phyloP scores from a whole-genome alignment of 1,140 invertebrate genomes.

The Liolophura sinensis region DNA sequence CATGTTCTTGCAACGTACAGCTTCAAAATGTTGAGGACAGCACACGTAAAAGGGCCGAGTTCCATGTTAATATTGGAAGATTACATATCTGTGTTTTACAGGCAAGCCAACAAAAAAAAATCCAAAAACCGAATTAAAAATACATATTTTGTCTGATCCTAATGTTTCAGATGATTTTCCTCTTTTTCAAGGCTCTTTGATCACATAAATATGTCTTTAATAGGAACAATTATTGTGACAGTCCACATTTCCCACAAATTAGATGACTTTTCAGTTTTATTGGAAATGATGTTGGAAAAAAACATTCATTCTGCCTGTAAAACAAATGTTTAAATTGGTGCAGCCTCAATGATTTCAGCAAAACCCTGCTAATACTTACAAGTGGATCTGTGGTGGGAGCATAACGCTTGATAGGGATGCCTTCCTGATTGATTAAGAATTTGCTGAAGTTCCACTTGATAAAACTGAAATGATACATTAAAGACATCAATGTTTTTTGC shows the following conservation, averaged over 20 bases:
- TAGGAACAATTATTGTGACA: background rate
- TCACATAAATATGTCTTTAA: background rate
- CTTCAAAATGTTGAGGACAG: too few relatives aligned
- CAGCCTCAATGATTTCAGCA: background rate
- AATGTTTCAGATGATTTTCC: too few relatives aligned
- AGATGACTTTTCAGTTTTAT: background rate
- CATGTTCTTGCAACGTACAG: too few relatives aligned
- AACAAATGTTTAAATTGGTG: background rate
- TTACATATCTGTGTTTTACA: too few relatives aligned
- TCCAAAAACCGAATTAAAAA: too few relatives aligned
- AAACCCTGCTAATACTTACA: slow-evolving; percentile 47
- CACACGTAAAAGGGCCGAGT: too few relatives aligned
- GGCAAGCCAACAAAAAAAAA: too few relatives aligned
- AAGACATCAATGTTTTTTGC: background rate
- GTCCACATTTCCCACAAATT: background rate
- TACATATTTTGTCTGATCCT: too few relatives aligned
- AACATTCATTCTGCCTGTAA: background rate
- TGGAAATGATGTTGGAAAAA: background rate
- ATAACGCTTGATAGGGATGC: slow-evolving; percentile 80
- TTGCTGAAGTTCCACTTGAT: slow-evolving; percentile 99
- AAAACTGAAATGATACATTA: slow-evolving; percentile 57
- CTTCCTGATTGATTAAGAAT: slow-evolving; percentile 87
- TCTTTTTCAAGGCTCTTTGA: too few relatives aligned
- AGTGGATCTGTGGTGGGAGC: slow-evolving; percentile 69
- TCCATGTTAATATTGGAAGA: too few relatives aligned